Base-by-base conservation (phyloP, 2,797 vertebrate species). In the Malurus splendens region DNA sequence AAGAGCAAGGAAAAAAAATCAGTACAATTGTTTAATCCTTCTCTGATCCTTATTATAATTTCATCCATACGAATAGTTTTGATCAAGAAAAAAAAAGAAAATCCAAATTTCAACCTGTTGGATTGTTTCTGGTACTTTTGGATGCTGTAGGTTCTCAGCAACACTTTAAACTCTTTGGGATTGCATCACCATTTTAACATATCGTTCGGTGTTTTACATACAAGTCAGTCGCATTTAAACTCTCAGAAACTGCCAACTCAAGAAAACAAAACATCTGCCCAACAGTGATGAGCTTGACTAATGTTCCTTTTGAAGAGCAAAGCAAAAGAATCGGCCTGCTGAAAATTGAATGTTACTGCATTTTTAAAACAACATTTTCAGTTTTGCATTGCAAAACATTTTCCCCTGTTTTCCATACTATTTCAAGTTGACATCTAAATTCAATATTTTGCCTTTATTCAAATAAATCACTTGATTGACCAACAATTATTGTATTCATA, bases 361-460 rank as follows among this genome's bases (percentile, higher is more conserved):
- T 84, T 87, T 91, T 73, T 72, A 73, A 64, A 91, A 64, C 0
- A 16, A 62, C 70, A 70, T 66, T 73, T 87, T 75, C 54, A 84
- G 51, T 86, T 92, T 84, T 39, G 41, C 64, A 59, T 86, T 82
- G 85, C 74, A 81, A 67, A 62, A 28, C 6, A 42, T 52, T 76
- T 44, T 12, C 27, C 30, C 61, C 28, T 38, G 10, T 42, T 93
- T 90, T 86, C 67, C 77, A 60, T 87, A 83, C 45, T 54, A 73
- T 81, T 94, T 83, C 89, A 90, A 82, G 67, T 51, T 82, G 89
- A 89, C 67, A 74, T 56, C 71, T 73, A 81, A 76, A 93, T 48
- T 57, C 89, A 86, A 76, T 64, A 18, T 66, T 82, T 92, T 50
- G 28, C 76, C 76, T 87, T 83, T 82, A 66, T 82, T 91, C 80